Evolutionary conservation across 2,888 invertebrate genomes (phyloP).

Genomic region (Pandemis corylana): DNA sequence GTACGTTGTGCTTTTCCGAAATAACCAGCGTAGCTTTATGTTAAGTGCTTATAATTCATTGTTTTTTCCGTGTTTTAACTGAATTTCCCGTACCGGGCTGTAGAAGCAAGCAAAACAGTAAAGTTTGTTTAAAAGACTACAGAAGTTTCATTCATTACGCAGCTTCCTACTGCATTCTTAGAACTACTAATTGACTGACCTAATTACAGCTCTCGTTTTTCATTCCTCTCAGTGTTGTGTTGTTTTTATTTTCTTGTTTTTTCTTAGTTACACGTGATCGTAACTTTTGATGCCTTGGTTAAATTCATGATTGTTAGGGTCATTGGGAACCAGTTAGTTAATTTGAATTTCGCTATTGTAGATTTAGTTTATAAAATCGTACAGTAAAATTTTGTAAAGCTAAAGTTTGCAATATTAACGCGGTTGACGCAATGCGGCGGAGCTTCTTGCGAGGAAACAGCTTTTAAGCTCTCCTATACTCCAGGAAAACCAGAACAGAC

Average conservation of each 20-base stretch:
- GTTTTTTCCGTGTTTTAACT: neutral
- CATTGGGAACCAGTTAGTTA: neutral
- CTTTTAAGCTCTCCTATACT: constrained; percentile 8
- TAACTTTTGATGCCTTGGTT: constrained; percentile 3
- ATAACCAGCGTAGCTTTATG: neutral
- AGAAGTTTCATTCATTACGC: constrained; percentile 29
- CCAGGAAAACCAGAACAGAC: neutral
- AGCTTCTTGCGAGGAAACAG: constrained; percentile 19
- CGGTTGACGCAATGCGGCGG: constrained; percentile 34
- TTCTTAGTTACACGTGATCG: neutral
- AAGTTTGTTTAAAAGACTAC: constrained; percentile 4
- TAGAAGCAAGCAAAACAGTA: neutral
- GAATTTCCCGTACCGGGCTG: neutral
- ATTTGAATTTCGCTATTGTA: neutral
- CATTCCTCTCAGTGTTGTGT: constrained; percentile 3
- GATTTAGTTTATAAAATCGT: neutral
- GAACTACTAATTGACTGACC: constrained; percentile 31
- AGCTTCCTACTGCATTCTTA: constrained; percentile 27
- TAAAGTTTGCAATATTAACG: constrained; percentile 24
- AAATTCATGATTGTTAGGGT: neutral
- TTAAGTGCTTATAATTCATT: neutral
- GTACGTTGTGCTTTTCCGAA: neutral
- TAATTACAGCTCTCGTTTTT: constrained; percentile 19
- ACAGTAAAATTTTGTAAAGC: constrained; percentile 16
- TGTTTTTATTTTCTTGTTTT: constrained; percentile 21